Percentiles rank a stretch among this genome's conserved stretches.
Conservation (phyloP, 92 coral and sea anemone species). For the Scolanthus callimorphus region DNA sequence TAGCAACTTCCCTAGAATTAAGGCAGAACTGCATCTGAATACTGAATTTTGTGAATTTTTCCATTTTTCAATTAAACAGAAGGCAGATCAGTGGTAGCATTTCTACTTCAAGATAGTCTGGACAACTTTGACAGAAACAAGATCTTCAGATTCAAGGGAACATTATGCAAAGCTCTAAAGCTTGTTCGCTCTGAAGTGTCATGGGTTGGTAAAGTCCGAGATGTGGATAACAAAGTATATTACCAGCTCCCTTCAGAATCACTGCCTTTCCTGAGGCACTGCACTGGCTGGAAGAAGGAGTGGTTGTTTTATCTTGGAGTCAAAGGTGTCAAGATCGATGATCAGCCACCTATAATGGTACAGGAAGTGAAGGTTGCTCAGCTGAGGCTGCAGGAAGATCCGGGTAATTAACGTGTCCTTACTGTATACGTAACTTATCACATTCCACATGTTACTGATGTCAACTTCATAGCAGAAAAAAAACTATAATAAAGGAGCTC, state of each 20-base stretch:
- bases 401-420: conserved; percentile 30
- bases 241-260: conserved; percentile 50
- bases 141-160: conserved; percentile 40
- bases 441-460: background rate
- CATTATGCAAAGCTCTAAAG: conserved; percentile 49
- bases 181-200: conserved; percentile 45
- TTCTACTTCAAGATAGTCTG: conserved; percentile 25
- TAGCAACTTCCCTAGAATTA: too few relatives aligned
- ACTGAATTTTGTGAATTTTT: too few relatives aligned
- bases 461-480: too few relatives aligned
- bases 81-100: conserved; percentile 44
- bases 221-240: conserved; percentile 20
- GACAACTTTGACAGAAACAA: conserved; percentile 30
- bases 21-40: too few relatives aligned
- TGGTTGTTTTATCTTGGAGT: conserved; percentile 63
- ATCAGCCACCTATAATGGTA: conserved; percentile 37
- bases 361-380: conserved; percentile 64
- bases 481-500: too few relatives aligned
- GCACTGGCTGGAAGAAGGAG: conserved; percentile 70
- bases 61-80: conserved; percentile 8
- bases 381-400: conserved; percentile 77
- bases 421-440: background rate
- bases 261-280: conserved; percentile 50
- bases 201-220: conserved; percentile 30
- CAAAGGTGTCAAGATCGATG: conserved; percentile 36